Conservation (phyloP, 2,888 invertebrate genomes). For the Rotaria socialis region DNA sequence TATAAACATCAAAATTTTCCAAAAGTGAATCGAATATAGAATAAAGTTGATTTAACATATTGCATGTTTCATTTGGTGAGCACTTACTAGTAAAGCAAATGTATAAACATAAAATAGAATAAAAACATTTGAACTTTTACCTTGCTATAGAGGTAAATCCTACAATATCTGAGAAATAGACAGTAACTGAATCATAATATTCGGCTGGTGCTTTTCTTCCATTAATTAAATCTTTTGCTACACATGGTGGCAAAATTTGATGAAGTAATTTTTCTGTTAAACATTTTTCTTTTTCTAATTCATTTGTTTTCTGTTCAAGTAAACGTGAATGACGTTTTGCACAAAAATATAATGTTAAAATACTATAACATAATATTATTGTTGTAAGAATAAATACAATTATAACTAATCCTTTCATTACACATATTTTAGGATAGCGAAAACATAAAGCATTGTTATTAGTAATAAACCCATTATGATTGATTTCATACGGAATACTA, state of each 20-base stretch:
- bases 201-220: constrained; percentile 5
- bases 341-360: not conserved
- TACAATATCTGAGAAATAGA: constrained; percentile 31
- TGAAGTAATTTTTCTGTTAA: constrained; percentile 30
- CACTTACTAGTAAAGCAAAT: not conserved
- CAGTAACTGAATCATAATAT: constrained; percentile 20
- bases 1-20: constrained; percentile 29
- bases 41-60: constrained; percentile 30
- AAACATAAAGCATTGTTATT: not conserved
- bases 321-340: constrained; percentile 2
- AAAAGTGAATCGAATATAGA: constrained; percentile 19
- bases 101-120: not conserved
- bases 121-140: not conserved
- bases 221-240: constrained; percentile 15
- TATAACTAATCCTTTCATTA: not conserved
- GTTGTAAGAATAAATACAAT: constrained; percentile 1
- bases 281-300: constrained; percentile 35
- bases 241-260: constrained; percentile 33
- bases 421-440: not conserved
- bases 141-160: constrained; percentile 23
- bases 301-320: not conserved
- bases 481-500: not conserved
- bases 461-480: not conserved
- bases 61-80: not conserved
- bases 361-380: not conserved